These are phyloP conservation scores for Cacatua alba DNA, from an alignment of 2,113 vertebrate species.

Conservation along the genomic window DNA sequence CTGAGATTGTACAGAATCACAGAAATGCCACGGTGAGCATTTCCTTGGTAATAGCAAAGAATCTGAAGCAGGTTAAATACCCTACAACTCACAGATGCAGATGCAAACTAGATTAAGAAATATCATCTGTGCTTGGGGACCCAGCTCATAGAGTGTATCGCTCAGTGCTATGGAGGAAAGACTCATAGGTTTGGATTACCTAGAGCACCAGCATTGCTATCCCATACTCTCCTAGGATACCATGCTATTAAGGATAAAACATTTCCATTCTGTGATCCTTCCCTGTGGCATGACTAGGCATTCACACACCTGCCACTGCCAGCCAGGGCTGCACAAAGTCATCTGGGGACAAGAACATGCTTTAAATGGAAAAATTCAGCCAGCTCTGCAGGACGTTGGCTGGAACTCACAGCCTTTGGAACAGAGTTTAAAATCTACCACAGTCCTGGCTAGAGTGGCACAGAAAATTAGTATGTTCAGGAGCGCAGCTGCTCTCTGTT, in stretches of 20 bases:
- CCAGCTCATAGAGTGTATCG: neutral
- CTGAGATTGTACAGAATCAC: neutral
- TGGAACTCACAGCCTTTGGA: constrained; percentile 13
- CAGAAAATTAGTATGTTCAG: constrained; percentile 25
- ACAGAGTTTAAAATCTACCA: constrained; percentile 10
- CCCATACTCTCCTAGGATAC: neutral
- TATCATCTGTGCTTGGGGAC: neutral
- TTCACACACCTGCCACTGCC: constrained; percentile 20
- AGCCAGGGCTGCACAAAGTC: constrained; percentile 6
- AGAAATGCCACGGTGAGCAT: neutral
- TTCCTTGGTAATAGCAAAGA: neutral
- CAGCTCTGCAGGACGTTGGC: constrained; percentile 41
- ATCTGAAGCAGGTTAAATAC: neutral
- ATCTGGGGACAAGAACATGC: constrained; percentile 7
- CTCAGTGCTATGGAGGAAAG: neutral
- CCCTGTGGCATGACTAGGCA: neutral
- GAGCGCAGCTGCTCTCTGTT: constrained; percentile 13
- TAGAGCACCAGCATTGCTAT: neutral
- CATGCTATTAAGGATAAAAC: neutral
- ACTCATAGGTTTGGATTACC: neutral
- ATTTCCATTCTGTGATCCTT: neutral
- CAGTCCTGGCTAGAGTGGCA: neutral
- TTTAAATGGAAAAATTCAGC: constrained; percentile 52
- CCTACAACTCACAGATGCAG: neutral
- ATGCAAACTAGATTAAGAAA: neutral